A percentile compares a stretch with the other conserved stretches of the same genome.
Evolutionary conservation across 92 coral and sea anemone genomes (phyloP).

Genomic region (Zoanthus gigantus): DNA sequence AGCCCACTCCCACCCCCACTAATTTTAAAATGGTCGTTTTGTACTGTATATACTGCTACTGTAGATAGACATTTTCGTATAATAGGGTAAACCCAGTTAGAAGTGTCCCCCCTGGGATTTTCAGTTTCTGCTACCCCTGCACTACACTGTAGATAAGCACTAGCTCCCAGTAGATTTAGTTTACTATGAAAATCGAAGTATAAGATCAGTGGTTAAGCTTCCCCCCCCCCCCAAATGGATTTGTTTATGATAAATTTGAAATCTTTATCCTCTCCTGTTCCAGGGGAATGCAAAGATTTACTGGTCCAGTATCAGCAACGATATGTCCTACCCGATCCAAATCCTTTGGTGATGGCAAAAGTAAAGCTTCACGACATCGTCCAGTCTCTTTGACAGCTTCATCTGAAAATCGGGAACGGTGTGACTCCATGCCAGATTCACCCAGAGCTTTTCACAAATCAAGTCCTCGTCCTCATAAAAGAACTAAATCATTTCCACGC

Average conservation of each 20-base stretch:
- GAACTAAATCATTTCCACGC: conserved; percentile 34
- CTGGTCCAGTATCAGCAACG: conserved; percentile 17
- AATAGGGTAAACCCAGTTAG: too few species aligned
- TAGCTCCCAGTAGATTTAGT: too few species aligned
- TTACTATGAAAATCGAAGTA: not conserved
- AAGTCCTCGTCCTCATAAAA: conserved; percentile 39
- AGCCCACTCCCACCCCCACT: too few species aligned
- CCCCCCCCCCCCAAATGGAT: too few species aligned
- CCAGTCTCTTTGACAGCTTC: conserved; percentile 48
- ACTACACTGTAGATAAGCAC: too few species aligned
- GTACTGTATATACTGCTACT: too few species aligned
- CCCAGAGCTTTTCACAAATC: conserved; percentile 7
- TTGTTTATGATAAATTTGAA: too few species aligned
- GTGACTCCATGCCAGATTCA: conserved; percentile 57
- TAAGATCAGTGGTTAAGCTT: too few species aligned
- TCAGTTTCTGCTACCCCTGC: too few species aligned
- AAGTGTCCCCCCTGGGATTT: too few species aligned
- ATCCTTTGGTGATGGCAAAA: conserved; percentile 42
- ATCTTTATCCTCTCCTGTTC: not conserved
- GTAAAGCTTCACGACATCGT: conserved; percentile 26
- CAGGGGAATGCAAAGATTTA: conserved; percentile 57
- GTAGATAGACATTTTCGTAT: too few species aligned
- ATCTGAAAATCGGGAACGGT: conserved; percentile 51
- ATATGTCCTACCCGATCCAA: conserved; percentile 38
- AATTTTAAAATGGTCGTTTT: too few species aligned